Base-by-base conservation (phyloP, 2,113 vertebrate species). In the Morone chrysops region DNA sequence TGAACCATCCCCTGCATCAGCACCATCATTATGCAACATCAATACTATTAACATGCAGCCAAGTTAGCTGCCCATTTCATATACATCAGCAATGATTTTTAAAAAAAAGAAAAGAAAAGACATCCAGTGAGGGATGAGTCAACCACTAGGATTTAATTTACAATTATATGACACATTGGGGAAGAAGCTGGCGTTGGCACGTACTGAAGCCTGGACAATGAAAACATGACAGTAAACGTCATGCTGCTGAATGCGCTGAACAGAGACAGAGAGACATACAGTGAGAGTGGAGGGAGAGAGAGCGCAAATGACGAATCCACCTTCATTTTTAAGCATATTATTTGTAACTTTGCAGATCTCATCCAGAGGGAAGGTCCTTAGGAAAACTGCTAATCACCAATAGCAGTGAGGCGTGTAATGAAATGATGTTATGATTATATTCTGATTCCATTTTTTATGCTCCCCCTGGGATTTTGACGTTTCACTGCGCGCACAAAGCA, bases 21-120 rank as follows among this genome's bases (percentile, higher is more conserved):
- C 51, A 82, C 47, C 77, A 70, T 8, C 18, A 70, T 53, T 47
- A 41, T 43, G 70, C 61, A 75, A 69, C 57, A 75, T 80, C 81
- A 62, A 45, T 36, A 20, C 25, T 17, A 62, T 54, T 48, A 69
- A 68, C 69, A 78, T 56, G 75, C 71, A 54, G 68, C 22, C 10
- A 50, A 36, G 50, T 63, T 51, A 6, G 45, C 61, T 70, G 70
- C 51, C 20, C 14, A 7, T 60, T 76, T 62, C 40, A 62, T 14
- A 45, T 3, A 68, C 71, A 69, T 75, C 75, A 76, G 78, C 75
- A 66, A 54, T 31, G 31, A 31, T 31, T 31, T 31, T 4, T 36
- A 40, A 65, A 56, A 56, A 45, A 40, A 57, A 56, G 13, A 14
- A 22, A 11, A 56, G 4, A 4, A 54, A 14, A 48, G 3, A 31